Evolutionary conservation across 2,113 vertebrate species (phyloP), one percentile per base, ranked within the genome.

Genomic region (Gadus chalcogrammus): DNA sequence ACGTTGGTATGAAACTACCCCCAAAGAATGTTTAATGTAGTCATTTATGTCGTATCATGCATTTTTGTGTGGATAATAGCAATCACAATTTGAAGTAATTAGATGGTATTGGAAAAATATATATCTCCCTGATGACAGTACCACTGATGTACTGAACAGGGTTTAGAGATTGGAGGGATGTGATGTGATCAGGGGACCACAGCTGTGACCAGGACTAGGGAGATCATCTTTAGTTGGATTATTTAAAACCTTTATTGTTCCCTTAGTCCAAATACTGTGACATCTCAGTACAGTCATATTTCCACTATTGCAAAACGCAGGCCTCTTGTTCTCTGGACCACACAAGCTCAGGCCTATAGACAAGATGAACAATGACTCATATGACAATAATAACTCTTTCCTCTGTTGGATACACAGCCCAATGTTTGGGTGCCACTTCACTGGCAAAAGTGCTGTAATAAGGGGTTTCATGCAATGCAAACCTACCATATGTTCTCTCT

Each of bases 391-490:
- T 70, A 79, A 78, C 7, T 27, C 2, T 38, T 11, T 42, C 31
- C 82, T 63, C 79, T 82, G 15, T 24, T 28, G 12, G 13, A 24
- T 62, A 27, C 20, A 28, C 61, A 22, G 22, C 55, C 68, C 66
- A 70, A 72, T 73, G 64, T 61, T 70, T 64, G 58, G 71, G 70
- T 24, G 64, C 68, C 5, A 17, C 65, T 75, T 77, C 48, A 56
- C 15, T 72, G 15, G 1, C 63, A 85, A 83, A 82, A 64, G n/a
- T 62, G 65, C 72, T 77, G 76, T 87, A 88, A 86, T 88, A 78
- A 87, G 78, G 81, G 81, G 79, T 78, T 86, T 53, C 71, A 76
- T 58, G 65, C 58, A 59, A 20, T 61, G 65, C 87, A 82, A 85
- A 72, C 81, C 84, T 80, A 52, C 70, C 48, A 78, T 81, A 84